A percentile compares a stretch with the other conserved stretches of the same genome.
Evolutionary conservation across 2,888 invertebrate species (phyloP).

Genomic region (Leptinotarsa rubiginosa): DNA sequence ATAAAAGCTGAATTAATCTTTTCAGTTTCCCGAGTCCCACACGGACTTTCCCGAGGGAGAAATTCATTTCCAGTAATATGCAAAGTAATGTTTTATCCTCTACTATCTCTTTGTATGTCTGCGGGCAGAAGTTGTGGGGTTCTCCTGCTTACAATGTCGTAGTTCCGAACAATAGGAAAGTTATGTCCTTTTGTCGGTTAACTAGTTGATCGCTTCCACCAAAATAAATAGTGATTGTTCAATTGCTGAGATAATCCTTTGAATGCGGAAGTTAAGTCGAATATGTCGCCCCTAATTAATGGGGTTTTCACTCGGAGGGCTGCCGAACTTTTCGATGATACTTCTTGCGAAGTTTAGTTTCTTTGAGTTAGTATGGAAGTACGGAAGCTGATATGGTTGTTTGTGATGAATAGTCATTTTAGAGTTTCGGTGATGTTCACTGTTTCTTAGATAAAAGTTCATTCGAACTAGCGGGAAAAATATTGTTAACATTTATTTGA

Average conservation of each 20-base stretch:
- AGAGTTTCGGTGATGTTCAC: too few species aligned
- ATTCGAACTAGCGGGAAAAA: too few species aligned
- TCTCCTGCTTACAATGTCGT: constrained; percentile 17
- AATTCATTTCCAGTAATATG: constrained; percentile 22
- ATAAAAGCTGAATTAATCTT: constrained; percentile 20
- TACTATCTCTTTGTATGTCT: constrained; percentile 25
- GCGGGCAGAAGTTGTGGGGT: constrained; percentile 7
- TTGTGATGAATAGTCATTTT: neutral
- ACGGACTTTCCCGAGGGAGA: constrained; percentile 15
- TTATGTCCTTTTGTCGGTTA: constrained; percentile 23
- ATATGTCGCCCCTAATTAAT: neutral
- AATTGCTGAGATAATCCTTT: constrained; percentile 12
- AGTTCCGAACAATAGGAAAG: constrained; percentile 27
- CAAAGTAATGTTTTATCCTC: constrained; percentile 25
- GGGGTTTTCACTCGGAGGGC: neutral
- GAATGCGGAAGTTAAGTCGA: constrained; percentile 5
- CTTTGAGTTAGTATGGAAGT: neutral
- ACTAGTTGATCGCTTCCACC: constrained; percentile 22
- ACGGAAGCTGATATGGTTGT: neutral
- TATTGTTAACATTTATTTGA: neutral
- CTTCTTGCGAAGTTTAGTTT: neutral
- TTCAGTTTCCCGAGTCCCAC: constrained; percentile 20
- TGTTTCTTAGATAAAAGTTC: too few species aligned
- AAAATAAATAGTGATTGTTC: constrained; percentile 22
- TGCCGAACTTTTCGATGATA: neutral